phyloP scores from a whole-genome alignment of 2,113 vertebrate genomes.

The Echinops telfairi region DNA sequence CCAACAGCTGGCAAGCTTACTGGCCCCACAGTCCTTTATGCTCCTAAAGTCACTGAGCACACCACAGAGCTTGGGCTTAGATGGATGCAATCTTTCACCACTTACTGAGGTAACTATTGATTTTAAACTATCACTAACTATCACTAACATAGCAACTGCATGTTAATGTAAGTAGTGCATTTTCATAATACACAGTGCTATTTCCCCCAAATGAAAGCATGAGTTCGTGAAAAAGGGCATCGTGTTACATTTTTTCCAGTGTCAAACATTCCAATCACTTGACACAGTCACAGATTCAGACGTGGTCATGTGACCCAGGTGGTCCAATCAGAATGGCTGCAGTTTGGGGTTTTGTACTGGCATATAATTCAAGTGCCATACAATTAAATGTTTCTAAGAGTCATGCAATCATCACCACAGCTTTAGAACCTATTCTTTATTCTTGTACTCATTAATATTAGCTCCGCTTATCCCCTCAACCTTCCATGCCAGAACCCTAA shows the following conservation, averaged over 20 bases:
- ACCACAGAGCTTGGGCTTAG: slow-evolving; percentile 3
- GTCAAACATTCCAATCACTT: neutral
- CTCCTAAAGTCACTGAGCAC: neutral
- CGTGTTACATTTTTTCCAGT: slow-evolving; percentile 44
- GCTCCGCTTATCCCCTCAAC: no score
- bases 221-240: neutral
- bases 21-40: slow-evolving; percentile 7
- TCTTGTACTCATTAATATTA: no score
- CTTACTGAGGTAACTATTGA: neutral
- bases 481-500: no score
- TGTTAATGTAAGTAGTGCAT: neutral
- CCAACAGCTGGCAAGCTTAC: neutral
- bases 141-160: neutral
- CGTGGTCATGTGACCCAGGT: neutral
- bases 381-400: no score
- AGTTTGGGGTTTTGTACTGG: no score
- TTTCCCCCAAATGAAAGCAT: slow-evolving; percentile 1
- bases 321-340: neutral
- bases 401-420: no score
- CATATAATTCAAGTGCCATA: no score
- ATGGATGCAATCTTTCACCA: neutral
- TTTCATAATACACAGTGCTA: neutral
- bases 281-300: neutral
- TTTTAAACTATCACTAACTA: slow-evolving; percentile 43
- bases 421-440: no score